Percentiles rank a stretch among this genome's conserved stretches.
phyloP scores from a whole-genome alignment of 92 coral and sea anemone genomes.

The Pocillopora meandrina region DNA sequence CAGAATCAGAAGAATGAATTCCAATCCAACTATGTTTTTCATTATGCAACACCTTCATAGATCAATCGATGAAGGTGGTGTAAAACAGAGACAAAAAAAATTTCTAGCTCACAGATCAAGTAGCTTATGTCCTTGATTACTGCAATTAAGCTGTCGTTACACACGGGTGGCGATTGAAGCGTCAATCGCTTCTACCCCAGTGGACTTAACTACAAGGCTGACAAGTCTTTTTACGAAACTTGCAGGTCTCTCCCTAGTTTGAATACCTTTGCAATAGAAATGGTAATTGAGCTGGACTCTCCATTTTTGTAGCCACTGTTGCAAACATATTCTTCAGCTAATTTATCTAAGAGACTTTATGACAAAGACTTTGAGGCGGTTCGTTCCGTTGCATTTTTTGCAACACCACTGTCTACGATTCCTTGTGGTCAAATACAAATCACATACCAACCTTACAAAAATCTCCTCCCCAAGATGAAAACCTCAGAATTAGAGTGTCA shows the following conservation, averaged over 20 bases:
- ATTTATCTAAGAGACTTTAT: not conserved
- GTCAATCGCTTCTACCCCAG: constrained; percentile 1
- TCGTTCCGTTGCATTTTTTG: not conserved
- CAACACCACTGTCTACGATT: not conserved
- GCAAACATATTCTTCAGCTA: not conserved
- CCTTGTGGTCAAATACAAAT: not conserved
- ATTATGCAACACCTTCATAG: not conserved
- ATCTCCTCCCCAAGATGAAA: not conserved
- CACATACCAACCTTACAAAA: constrained; percentile 13
- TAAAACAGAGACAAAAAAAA: not conserved
- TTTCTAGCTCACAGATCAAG: not conserved
- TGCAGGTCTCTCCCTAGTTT: not conserved
- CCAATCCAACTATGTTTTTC: not conserved
- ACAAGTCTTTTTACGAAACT: too few relatives aligned
- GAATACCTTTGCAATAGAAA: not conserved
- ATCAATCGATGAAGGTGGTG: not conserved
- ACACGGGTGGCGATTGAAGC: not conserved
- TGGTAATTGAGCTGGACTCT: not conserved
- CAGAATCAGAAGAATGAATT: not conserved
- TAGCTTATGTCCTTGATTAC: not conserved
- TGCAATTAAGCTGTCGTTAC: not conserved
- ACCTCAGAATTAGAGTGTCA: not conserved
- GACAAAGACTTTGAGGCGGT: not conserved
- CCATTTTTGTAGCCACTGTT: not conserved
- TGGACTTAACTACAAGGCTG: not conserved